These are phyloP conservation scores for Andrena haemorrhoa DNA, from an alignment of 2,888 invertebrate genomes.

Conservation along the genomic window DNA sequence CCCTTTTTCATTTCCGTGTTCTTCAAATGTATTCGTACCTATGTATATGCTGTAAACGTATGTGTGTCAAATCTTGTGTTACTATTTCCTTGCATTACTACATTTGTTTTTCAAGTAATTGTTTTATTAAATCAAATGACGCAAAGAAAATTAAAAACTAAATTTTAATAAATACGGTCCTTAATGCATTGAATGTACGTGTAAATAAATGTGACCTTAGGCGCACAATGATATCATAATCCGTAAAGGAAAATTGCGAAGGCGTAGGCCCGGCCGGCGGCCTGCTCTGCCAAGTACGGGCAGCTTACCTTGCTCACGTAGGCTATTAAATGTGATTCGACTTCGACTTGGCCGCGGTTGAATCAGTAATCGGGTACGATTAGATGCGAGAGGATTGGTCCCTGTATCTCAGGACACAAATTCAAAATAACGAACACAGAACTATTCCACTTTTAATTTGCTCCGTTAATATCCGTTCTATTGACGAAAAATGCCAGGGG, in stretches of 20 bases:
- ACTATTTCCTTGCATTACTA: too few species aligned
- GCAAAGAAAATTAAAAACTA: background rate
- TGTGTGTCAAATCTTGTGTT: too few species aligned
- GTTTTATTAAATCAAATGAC: background rate
- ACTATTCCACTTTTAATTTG: background rate
- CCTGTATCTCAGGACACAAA: conserved; percentile 1
- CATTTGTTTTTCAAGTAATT: background rate
- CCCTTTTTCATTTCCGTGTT: too few species aligned
- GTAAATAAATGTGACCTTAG: conserved; percentile 4
- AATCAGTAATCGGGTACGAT: conserved; percentile 68
- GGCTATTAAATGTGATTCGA: conserved; percentile 60
- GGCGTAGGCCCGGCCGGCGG: conserved; percentile 68
- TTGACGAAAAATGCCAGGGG: conserved; percentile 18
- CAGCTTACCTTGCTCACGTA: conserved; percentile 61
- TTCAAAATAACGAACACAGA: background rate
- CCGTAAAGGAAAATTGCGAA: conserved; percentile 73
- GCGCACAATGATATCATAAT: conserved; percentile 34
- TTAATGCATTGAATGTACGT: background rate
- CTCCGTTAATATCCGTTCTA: background rate
- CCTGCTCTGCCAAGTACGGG: conserved; percentile 68
- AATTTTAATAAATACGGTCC: background rate
- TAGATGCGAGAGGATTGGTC: conserved; percentile 60
- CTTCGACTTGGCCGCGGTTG: conserved; percentile 47
- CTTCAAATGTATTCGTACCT: too few species aligned
- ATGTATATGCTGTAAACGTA: too few species aligned